Percentiles rank a stretch among this genome's conserved stretches.
These are phyloP conservation scores for Choloepus didactylus DNA, from an alignment of 2,797 vertebrate species.

Conservation along the genomic window DNA sequence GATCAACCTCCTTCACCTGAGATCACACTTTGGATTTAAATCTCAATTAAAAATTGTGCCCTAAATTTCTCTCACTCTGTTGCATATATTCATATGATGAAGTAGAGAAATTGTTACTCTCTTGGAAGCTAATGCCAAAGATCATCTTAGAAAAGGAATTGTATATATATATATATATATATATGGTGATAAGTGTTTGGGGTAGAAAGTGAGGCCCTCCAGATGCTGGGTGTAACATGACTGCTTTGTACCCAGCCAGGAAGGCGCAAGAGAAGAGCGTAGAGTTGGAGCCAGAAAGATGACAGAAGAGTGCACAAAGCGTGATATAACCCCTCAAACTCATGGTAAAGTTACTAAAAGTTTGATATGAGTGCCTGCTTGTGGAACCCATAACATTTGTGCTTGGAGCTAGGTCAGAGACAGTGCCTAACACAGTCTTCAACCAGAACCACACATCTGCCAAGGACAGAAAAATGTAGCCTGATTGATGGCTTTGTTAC, in stretches of 20 bases:
- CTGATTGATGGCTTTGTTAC: background rate
- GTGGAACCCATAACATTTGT: background rate
- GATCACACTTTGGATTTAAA: background rate
- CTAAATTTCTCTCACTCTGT: background rate
- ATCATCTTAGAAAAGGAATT: no score
- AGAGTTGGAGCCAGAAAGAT: background rate
- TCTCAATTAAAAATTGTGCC: background rate
- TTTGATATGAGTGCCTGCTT: background rate
- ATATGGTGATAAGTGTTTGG: background rate
- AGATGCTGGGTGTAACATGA: background rate
- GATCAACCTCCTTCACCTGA: background rate
- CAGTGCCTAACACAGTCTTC: background rate
- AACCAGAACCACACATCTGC: background rate
- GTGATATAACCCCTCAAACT: background rate
- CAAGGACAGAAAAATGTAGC: background rate
- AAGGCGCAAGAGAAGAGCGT: background rate
- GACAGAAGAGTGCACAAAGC: background rate
- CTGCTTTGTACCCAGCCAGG: background rate
- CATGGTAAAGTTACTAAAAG: background rate
- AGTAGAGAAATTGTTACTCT: background rate
- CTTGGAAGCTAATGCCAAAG: background rate
- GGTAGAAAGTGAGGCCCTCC: background rate
- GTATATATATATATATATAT: no score
- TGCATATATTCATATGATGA: background rate
- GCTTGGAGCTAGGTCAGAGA: background rate